Conservation (phyloP, 1,140 invertebrate genomes). For the Andricus grossulariae region DNA sequence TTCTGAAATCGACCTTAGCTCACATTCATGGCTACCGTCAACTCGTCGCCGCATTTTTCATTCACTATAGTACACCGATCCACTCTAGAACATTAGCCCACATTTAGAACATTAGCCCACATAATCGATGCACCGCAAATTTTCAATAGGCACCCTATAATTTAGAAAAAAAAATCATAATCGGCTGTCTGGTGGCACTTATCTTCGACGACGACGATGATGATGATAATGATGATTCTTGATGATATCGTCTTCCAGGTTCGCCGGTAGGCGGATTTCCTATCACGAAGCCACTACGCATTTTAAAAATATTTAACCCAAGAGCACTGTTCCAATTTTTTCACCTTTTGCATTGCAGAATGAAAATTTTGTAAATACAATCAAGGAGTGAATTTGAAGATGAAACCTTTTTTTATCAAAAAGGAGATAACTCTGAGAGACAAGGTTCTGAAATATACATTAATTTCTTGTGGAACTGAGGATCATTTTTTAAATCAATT, state of each 20-base stretch:
- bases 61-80: not conserved
- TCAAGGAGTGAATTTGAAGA: no score
- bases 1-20: conserved; percentile 13
- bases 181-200: conserved; percentile 69
- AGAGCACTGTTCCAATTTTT: conserved; percentile 26
- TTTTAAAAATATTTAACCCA: not conserved
- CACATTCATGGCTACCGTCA: conserved; percentile 13
- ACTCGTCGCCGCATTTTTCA: conserved; percentile 15
- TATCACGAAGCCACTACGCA: not conserved
- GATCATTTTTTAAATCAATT: no score
- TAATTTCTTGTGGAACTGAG: no score
- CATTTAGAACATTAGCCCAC: not conserved
- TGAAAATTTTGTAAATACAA: not conserved
- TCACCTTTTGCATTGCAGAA: not conserved
- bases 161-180: conserved; percentile 5
- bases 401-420: no score
- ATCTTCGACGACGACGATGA: conserved; percentile 11
- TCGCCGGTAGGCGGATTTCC: conserved; percentile 22
- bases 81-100: not conserved
- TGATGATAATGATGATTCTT: not conserved
- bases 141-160: conserved; percentile 33
- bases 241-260: not conserved
- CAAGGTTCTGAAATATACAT: no score
- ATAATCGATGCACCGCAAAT: conserved; percentile 37
- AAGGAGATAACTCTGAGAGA: no score